These are phyloP conservation scores for Heliangelus exortis DNA, from an alignment of 2,797 vertebrate species.

Conservation along the genomic window DNA sequence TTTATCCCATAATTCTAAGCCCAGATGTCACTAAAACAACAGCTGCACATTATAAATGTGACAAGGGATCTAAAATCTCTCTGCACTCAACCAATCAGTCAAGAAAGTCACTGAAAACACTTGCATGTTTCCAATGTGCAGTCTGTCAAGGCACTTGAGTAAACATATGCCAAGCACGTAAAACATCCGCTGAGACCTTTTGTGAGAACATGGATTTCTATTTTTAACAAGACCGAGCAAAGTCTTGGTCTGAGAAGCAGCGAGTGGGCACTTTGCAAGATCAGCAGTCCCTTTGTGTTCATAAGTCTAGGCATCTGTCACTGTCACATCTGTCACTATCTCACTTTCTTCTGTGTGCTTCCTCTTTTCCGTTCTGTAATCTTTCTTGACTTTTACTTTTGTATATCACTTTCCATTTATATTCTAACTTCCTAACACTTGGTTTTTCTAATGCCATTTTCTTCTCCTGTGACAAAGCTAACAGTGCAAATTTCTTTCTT, in stretches of 20 bases:
- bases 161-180: not conserved
- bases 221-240: not conserved
- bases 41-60: not conserved
- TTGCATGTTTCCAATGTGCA: not conserved
- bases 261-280: not conserved
- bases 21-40: constrained; percentile 31
- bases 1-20: not conserved
- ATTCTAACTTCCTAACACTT: not conserved
- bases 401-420: not conserved
- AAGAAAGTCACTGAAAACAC: constrained; percentile 21
- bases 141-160: not conserved
- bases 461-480: not conserved
- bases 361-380: not conserved
- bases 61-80: not conserved
- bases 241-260: not conserved
- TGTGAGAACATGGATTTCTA: not conserved
- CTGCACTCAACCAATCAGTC: not conserved
- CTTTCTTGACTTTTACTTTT: not conserved
- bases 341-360: not conserved
- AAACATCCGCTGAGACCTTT: not conserved
- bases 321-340: not conserved
- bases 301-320: not conserved
- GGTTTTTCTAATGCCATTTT: not conserved
- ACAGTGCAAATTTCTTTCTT: not conserved
- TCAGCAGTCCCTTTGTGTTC: not conserved